Evolutionary conservation across 2,888 invertebrate genomes (phyloP).

Genomic region (Pyrocoelia pectoralis): DNA sequence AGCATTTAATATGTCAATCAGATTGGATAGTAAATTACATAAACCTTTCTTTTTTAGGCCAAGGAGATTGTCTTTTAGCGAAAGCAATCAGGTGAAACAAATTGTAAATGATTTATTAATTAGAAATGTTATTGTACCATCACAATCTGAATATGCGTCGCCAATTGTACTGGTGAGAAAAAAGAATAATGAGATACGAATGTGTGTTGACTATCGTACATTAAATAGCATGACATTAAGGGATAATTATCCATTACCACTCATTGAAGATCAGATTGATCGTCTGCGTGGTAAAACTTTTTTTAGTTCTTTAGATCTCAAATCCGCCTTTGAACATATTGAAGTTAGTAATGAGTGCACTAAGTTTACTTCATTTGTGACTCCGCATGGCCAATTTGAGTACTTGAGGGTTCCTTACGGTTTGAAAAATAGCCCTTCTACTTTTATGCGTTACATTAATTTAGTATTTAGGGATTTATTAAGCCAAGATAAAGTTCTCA

Average conservation of each 20-base stretch:
- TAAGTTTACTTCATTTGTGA: constrained; percentile 11
- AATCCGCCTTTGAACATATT: constrained; percentile 23
- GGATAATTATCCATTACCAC: too few species aligned
- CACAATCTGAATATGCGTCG: constrained; percentile 13
- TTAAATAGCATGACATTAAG: constrained; percentile 23
- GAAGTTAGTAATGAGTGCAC: constrained; percentile 7
- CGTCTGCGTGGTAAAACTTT: background rate
- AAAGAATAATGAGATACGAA: background rate
- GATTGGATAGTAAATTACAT: constrained; percentile 1
- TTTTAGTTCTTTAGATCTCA: constrained; percentile 17
- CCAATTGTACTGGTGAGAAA: constrained; percentile 13
- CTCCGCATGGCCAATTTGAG: constrained; percentile 10
- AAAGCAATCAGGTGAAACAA: constrained; percentile 15
- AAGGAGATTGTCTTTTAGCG: constrained; percentile 24
- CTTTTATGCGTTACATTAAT: too few species aligned
- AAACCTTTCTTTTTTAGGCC: constrained; percentile 16
- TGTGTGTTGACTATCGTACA: constrained; percentile 7
- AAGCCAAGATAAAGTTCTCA: too few species aligned
- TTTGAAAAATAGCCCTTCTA: too few species aligned
- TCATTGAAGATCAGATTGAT: constrained; percentile 25
- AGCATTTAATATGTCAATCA: constrained; percentile 4
- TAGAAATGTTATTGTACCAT: constrained; percentile 19
- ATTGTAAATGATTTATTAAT: constrained; percentile 34
- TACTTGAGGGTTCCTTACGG: background rate
- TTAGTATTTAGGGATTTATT: too few species aligned